These are phyloP conservation scores for Cancer borealis DNA, from an alignment of 2,888 invertebrate genomes.

Conservation along the genomic window DNA sequence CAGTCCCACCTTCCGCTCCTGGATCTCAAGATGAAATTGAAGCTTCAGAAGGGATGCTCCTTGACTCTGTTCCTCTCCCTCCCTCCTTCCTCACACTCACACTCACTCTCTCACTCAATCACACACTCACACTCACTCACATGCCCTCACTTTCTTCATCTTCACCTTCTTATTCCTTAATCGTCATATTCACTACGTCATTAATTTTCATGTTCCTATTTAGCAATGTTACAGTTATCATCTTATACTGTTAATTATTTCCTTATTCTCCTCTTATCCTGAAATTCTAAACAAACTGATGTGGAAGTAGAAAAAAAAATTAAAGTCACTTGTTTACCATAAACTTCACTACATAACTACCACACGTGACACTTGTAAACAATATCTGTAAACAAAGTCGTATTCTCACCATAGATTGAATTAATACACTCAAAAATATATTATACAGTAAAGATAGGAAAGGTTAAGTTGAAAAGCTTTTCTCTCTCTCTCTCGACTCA, in stretches of 20 bases:
- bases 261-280: neutral
- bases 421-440: too few relatives aligned
- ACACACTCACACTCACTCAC: neutral
- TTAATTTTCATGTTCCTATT: neutral
- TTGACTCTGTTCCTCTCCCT: neutral
- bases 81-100: neutral
- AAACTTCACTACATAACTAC: too few relatives aligned
- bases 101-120: slow-evolving; percentile 1
- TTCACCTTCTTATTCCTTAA: neutral
- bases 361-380: too few relatives aligned
- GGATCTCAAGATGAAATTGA: too few relatives aligned
- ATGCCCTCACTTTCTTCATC: neutral
- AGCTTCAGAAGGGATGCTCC: too few relatives aligned
- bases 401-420: too few relatives aligned
- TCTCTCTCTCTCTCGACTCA: neutral
- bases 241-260: too few relatives aligned
- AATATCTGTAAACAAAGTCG: too few relatives aligned
- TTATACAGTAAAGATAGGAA: too few relatives aligned
- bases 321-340: too few relatives aligned
- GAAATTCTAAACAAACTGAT: neutral
- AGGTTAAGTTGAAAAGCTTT: neutral
- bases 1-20: neutral
- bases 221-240: too few relatives aligned
- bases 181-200: neutral
- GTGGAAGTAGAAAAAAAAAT: too few relatives aligned